Evolutionary conservation across 2,113 vertebrate species (phyloP), one percentile per base, ranked within the genome.

Genomic region (Lepus americanus): DNA sequence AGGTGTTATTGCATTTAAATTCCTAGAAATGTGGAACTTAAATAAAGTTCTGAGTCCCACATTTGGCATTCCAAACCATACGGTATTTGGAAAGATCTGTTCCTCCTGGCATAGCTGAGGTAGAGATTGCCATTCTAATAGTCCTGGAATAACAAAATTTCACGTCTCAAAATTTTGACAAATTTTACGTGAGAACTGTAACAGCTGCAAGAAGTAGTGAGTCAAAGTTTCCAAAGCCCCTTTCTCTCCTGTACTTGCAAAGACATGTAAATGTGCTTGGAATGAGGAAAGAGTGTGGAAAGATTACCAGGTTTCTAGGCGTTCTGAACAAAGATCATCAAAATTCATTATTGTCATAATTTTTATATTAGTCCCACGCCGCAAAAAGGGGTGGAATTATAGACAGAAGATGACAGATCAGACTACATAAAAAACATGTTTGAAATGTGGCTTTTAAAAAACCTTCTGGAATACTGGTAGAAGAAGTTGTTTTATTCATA

Each of bases 181-280:
- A 80, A 74, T 93, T 96, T 95, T 92, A 92, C 87, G 95, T 95
- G 90, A 96, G 83, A 66, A 36, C 73, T 91, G 53, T 72, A 81
- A 86, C 95, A 97, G 97, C 95, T 95, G 90, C 72, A 94, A 61
- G 95, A 86, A 76, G 44, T 81, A 76, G 19, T 83, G 78, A 96
- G 74, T 95, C 92, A 94, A 66, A 79, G 29, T 95, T 97, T 96
- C 97, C 97, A 83, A 89, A 82, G 70, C n/a, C 76, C 59, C 84
- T 27, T 44, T 87, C 67, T 51, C 89, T 25, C 22, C 92, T 36
- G 44, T 25, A 67, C 66, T 91, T 70, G 66, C 73, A 92, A 73
- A 93, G 81, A 59, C 84, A 94, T 73, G 89, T 13, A 92, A 81
- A 89, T 85, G 84, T 59, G 53, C 72, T 59, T 36, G 78, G 89